Conservation (phyloP, 2,113 vertebrate species). For the Indri indri region DNA sequence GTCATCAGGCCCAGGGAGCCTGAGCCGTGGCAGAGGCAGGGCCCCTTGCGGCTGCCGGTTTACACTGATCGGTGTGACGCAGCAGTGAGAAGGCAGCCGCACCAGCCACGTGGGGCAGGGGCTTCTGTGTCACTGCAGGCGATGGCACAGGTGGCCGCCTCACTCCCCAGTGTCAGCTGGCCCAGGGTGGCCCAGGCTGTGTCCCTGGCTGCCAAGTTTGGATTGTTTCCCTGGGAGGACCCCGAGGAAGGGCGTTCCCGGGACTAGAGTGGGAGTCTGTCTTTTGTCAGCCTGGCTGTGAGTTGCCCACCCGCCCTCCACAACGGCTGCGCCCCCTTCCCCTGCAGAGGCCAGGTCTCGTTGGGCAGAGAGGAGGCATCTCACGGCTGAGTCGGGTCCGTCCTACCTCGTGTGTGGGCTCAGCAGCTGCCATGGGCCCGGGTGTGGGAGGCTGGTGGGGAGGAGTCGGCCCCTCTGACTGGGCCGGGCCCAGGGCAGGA, state of each 20-base stretch:
- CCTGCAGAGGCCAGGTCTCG: neutral
- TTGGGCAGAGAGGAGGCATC: neutral
- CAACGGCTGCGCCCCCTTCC: neutral
- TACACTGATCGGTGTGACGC: too few relatives aligned
- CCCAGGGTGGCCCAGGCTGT: neutral
- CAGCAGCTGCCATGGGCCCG: too few relatives aligned
- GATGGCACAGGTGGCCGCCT: neutral
- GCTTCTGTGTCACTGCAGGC: neutral
- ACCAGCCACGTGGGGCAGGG: fast-evolving
- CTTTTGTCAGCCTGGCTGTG: slow-evolving; percentile 6
- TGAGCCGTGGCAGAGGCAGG: too few relatives aligned
- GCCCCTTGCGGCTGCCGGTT: neutral
- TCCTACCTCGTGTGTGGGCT: neutral
- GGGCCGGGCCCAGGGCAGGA: neutral
- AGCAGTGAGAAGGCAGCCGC: fast-evolving
- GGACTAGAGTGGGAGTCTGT: neutral
- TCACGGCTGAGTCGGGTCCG: neutral
- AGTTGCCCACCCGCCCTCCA: slow-evolving; percentile 18
- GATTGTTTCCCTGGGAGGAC: neutral
- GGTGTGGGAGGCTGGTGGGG: neutral
- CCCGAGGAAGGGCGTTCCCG: neutral
- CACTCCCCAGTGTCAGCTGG: neutral
- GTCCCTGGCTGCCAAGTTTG: neutral
- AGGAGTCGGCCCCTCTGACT: neutral
- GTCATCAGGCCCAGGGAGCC: neutral